These are phyloP conservation scores for Mus caroli DNA, from an alignment of 2,797 vertebrate species.

Conservation along the genomic window DNA sequence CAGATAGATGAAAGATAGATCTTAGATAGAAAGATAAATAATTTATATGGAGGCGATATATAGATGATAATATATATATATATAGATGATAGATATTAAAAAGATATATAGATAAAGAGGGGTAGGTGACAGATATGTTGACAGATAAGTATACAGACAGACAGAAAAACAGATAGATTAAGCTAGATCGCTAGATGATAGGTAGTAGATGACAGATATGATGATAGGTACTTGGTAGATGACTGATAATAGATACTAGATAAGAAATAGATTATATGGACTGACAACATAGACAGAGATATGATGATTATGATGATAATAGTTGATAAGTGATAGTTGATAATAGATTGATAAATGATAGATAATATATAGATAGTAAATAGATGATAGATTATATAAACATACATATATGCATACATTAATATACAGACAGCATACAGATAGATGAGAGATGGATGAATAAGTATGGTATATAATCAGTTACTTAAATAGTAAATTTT, in stretches of 20 bases:
- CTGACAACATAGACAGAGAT: background rate
- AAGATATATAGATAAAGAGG: no score
- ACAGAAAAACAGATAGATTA: background rate
- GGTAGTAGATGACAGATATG: background rate
- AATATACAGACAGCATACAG: background rate
- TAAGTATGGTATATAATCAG: background rate
- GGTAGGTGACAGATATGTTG: background rate
- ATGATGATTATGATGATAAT: background rate
- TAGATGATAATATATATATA: background rate
- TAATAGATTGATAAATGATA: no score
- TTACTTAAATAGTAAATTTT: background rate
- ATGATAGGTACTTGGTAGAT: background rate
- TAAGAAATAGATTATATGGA: background rate
- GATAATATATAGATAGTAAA: background rate
- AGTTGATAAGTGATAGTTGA: background rate
- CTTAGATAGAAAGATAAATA: background rate
- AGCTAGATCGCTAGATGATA: background rate
- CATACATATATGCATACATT: background rate
- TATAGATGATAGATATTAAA: background rate
- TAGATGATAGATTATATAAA: background rate
- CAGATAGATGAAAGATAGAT: background rate
- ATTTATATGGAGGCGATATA: background rate
- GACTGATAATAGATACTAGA: background rate
- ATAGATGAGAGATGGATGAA: background rate
- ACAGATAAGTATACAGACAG: background rate